phyloP scores from a whole-genome alignment of 1,140 invertebrate species.

The Himalopsyche phryganea region DNA sequence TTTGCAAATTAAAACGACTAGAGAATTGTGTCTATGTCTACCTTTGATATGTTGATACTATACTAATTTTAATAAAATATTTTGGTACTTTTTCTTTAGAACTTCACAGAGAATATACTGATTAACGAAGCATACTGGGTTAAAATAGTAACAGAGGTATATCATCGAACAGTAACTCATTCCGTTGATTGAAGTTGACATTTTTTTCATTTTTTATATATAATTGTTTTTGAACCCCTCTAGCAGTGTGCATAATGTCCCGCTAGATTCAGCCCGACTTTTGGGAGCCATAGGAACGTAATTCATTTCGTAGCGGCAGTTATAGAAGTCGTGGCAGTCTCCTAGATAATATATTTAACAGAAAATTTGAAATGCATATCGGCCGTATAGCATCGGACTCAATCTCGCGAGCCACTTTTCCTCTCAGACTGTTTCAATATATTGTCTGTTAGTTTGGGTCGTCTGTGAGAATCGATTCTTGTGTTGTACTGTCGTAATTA shows the following conservation, averaged over 20 bases:
- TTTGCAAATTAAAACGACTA: too few relatives aligned
- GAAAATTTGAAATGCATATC: neutral
- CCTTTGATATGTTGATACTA: too few relatives aligned
- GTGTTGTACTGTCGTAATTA: neutral
- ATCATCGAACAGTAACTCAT: conserved; percentile 29
- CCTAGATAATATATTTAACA: conserved; percentile 21
- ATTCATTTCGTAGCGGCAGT: conserved; percentile 30
- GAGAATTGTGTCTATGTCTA: too few relatives aligned
- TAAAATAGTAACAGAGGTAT: conserved; percentile 84
- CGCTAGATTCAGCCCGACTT: conserved; percentile 31
- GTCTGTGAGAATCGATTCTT: neutral
- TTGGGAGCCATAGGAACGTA: conserved; percentile 28
- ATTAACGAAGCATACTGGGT: conserved; percentile 91
- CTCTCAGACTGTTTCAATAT: too few relatives aligned
- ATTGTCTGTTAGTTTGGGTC: too few relatives aligned
- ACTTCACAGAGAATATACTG: conserved; percentile 90
- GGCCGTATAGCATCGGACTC: neutral
- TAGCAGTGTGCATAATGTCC: conserved; percentile 55
- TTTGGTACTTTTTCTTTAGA: conserved; percentile 62
- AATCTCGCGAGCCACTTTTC: too few relatives aligned
- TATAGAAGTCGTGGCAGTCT: conserved; percentile 28
- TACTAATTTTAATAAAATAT: conserved; percentile 9
- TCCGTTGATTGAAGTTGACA: conserved; percentile 32
- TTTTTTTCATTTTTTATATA: conserved; percentile 28
- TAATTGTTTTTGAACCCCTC: conserved; percentile 37